phyloP scores from a whole-genome alignment of 2,113 vertebrate species.

The Capreolus pygargus region DNA sequence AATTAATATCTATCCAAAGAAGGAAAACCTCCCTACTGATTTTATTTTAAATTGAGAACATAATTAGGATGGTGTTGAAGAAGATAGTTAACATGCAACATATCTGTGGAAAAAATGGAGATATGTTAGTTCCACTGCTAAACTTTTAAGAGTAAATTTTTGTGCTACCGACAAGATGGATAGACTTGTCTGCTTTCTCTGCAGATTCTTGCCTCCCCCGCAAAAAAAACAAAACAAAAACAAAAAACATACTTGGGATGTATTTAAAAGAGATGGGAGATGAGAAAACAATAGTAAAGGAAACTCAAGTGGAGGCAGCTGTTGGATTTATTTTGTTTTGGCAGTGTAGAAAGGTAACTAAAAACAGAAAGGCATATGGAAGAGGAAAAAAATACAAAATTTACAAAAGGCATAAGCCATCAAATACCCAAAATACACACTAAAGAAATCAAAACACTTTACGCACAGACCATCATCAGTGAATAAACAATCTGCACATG shows the following conservation, averaged over 20 bases:
- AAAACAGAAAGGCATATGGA: conserved; percentile 58
- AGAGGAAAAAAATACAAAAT: neutral
- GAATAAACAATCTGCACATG: conserved; percentile 55
- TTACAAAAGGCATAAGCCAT: conserved; percentile 26
- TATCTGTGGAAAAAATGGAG: neutral
- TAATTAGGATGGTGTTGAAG: neutral
- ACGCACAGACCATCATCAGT: neutral
- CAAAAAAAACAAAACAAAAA: neutral
- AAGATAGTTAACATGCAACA: neutral
- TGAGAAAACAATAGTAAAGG: conserved; percentile 2
- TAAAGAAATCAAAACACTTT: conserved; percentile 42
- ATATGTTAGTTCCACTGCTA: neutral
- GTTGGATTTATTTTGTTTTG: conserved; percentile 56
- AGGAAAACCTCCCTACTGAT: neutral
- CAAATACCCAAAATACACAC: conserved; percentile 33
- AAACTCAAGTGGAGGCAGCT: conserved; percentile 31
- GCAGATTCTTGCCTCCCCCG: neutral
- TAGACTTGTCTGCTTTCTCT: neutral
- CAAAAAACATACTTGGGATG: neutral
- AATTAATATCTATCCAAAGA: conserved; percentile 20
- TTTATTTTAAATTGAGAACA: conserved; percentile 46
- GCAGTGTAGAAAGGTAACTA: conserved; percentile 46
- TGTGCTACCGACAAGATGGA: neutral
- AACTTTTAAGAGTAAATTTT: neutral
- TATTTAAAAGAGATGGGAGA: conserved; percentile 26